These are phyloP conservation scores for Muntiacus reevesi DNA, from an alignment of 2,113 vertebrate genomes.

Conservation along the genomic window DNA sequence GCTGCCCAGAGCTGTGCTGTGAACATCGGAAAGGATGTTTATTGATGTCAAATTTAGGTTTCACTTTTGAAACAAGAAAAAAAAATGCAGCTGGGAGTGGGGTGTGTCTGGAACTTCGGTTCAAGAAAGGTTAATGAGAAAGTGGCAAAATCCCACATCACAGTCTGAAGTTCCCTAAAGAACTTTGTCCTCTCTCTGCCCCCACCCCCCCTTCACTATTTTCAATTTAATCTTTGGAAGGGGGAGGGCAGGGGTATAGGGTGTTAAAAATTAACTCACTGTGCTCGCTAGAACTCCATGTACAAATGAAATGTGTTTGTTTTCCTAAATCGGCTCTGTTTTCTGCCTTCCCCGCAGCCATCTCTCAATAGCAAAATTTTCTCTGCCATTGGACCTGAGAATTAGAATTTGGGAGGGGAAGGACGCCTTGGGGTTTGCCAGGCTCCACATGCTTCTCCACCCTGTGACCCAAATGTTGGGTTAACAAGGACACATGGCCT, in stretches of 20 bases:
- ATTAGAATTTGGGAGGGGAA: not conserved
- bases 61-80: slow-evolving; percentile 38
- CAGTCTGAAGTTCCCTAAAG: not conserved
- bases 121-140: slow-evolving; percentile 31
- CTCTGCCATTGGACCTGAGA: not conserved
- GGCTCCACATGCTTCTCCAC: not conserved
- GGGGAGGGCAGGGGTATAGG: not conserved
- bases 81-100: not conserved
- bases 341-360: not conserved
- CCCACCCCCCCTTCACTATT: not conserved
- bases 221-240: not conserved
- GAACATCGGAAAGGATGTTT: slow-evolving; percentile 13
- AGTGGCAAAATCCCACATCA: not conserved
- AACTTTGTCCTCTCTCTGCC: not conserved
- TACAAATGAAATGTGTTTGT: not conserved
- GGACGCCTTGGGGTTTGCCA: not conserved
- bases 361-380: not conserved
- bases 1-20: not conserved
- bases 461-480: slow-evolving; percentile 40
- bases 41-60: slow-evolving; percentile 42
- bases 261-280: not conserved
- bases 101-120: not conserved
- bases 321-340: not conserved
- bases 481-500: slow-evolving; percentile 50
- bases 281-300: not conserved